phyloP scores from a whole-genome alignment of 2,113 vertebrate species.

The Thoracochromis brauschi region DNA sequence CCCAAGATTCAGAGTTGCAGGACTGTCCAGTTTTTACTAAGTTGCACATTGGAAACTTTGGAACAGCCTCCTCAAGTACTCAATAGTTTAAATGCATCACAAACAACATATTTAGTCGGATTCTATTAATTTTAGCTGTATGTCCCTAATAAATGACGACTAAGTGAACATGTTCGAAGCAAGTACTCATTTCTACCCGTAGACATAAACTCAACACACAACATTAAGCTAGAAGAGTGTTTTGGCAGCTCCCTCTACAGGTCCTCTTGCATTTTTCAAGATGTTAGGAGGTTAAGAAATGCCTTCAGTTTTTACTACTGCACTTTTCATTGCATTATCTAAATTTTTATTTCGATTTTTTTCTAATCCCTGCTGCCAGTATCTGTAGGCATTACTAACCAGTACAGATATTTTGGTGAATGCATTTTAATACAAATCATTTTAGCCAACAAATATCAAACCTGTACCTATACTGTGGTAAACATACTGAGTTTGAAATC shows the following conservation, averaged over 20 bases:
- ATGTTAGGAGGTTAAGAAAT: not conserved
- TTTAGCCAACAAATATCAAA: not conserved
- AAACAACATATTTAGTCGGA: not conserved
- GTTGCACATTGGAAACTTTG: not conserved
- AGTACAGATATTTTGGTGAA: not conserved
- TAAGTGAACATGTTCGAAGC: not conserved
- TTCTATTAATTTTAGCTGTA: not conserved
- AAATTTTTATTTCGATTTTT: not conserved
- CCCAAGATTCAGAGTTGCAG: not conserved
- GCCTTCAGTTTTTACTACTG: not conserved
- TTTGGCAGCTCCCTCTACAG: not conserved
- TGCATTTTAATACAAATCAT: not conserved
- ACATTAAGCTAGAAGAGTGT: not conserved
- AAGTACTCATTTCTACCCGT: not conserved
- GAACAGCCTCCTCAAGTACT: accelerated
- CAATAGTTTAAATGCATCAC: not conserved
- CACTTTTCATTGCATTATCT: not conserved
- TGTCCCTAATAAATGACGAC: not conserved
- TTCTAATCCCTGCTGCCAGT: not conserved
- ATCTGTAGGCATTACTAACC: not conserved
- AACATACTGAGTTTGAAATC: not conserved
- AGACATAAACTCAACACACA: not conserved
- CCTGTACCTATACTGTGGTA: not conserved
- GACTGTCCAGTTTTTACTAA: not conserved
- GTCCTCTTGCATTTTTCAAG: not conserved